Evolutionary conservation across 2,797 vertebrate species (phyloP), one percentile per base, ranked within the genome.

Genomic region (Nannoperca obscura): DNA sequence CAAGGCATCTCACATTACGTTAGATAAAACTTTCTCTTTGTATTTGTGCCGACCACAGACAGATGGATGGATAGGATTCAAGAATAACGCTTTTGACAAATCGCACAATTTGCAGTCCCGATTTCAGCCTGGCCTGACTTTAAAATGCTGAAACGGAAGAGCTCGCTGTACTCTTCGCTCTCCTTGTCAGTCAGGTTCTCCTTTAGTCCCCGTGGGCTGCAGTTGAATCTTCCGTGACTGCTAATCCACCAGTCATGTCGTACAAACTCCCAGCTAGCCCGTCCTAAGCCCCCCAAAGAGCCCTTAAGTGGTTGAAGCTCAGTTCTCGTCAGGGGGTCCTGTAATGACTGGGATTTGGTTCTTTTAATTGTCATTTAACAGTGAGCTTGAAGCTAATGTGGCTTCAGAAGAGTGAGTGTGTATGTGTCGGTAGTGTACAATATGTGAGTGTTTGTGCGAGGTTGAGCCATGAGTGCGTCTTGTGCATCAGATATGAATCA

Each of bases 301-400:
- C 84, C 24, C 78, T 87, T 92, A 92, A 90, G 91, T 90, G 88
- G 90, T 88, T 81, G 83, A 74, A 90, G 86, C 88, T 88, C 74
- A 75, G 19, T 78, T 86, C 90, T 83, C 85, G 9, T 75, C 86
- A 55, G 88, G 91, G 85, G 88, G 89, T 88, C 85, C 79, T 68
- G 71, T 92, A 91, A 91, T 90, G 76, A 91, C 86, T 94, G 81
- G 96, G 97, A 88, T 93, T 95, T 6, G 93, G 88, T 68, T 96
- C 95, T 89, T 96, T 95, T 97, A 93, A 98, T 96, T 96, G 85
- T 91, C 88, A 87, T 92, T 90, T 89, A 87, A 86, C 81, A 82
- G 84, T 67, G 85, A 82, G 91, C 75, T 86, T 49, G 36, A 74
- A 79, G 71, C 52, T 80, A 76, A 76, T 65, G 83, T 83, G 68